Conservation (phyloP, 2,113 vertebrate species). For the Hippolais icterina region DNA sequence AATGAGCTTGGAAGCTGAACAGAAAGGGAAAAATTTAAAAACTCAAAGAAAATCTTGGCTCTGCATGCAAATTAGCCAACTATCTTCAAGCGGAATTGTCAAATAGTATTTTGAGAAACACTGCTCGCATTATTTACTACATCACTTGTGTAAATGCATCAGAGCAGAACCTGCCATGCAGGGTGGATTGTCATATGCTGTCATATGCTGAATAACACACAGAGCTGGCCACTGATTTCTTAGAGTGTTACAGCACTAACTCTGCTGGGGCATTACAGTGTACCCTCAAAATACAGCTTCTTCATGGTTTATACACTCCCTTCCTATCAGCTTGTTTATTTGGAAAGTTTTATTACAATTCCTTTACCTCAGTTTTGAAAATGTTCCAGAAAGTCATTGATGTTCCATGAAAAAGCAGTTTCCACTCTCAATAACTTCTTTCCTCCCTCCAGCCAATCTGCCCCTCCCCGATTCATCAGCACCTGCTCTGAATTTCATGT, state of each 20-base stretch:
- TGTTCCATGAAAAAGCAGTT: neutral
- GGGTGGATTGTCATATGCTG: neutral
- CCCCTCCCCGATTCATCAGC: neutral
- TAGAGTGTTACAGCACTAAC: neutral
- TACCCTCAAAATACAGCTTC: neutral
- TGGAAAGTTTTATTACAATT: neutral
- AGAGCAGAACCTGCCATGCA: neutral
- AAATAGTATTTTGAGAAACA: neutral
- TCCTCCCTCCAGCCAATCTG: neutral
- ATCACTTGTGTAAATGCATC: neutral
- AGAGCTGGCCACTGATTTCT: neutral
- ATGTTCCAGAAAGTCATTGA: neutral
- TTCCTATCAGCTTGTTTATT: neutral
- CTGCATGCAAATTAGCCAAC: neutral
- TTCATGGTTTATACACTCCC: neutral
- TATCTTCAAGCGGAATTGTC: neutral
- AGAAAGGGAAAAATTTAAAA: neutral
- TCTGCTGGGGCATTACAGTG: neutral
- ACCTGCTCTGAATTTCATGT: neutral
- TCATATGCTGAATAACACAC: neutral
- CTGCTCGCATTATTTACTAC: neutral
- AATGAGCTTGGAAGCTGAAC: constrained; percentile 5
- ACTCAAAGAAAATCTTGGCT: neutral
- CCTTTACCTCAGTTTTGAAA: neutral
- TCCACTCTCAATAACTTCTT: neutral